Evolutionary conservation across 1,140 invertebrate species (phyloP), one percentile per base, ranked within the genome.

Genomic region (Maconellicoccus hirsutus): DNA sequence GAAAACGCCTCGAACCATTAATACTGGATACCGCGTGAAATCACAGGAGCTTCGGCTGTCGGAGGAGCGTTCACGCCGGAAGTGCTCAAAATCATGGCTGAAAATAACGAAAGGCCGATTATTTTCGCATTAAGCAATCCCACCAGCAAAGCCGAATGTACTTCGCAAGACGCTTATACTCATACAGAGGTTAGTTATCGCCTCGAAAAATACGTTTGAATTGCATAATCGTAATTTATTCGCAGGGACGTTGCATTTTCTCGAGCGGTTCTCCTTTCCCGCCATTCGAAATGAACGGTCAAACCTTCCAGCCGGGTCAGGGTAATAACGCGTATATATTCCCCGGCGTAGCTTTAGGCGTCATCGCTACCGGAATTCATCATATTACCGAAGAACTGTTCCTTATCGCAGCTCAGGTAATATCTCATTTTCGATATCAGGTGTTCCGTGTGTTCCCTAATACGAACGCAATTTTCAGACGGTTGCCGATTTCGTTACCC

Each of bases 251-350:
- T 63, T 91, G 88, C 75, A 86, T 98, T 73, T 98, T 96, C 80
- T 91, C 92, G 0, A 94, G 92, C 14, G 95, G 95, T 33, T 95
- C 92, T 52, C 95, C 95, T 0, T 98, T 97, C 80, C 86, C 86
- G 61, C 86, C 91, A 19, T 91, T 96, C 0, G 81, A 83, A 0
- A 84, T 87, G 70, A 84, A 89, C 42, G 91, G 89, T 4, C 89
- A 91, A 78, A 87, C 86, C 1, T 96, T 85, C 78, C 85, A 89
- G 73, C 92, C 95, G 0, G 95, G 95, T 0, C 95, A 98, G 80
- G 94, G 94, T 61, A 98, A 98, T 80, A 98, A 98, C 79, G 91
- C 95, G 0, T 98, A 98, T 80, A 96, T 98, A 73, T 98, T 98
- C 81, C 95, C 95, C 0, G 93, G 93, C 59, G 86, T 98, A 0